Percentiles rank a stretch among this genome's conserved stretches.
These are phyloP conservation scores for Coremacera marginata DNA, from an alignment of 2,888 invertebrate genomes.

Conservation along the genomic window DNA sequence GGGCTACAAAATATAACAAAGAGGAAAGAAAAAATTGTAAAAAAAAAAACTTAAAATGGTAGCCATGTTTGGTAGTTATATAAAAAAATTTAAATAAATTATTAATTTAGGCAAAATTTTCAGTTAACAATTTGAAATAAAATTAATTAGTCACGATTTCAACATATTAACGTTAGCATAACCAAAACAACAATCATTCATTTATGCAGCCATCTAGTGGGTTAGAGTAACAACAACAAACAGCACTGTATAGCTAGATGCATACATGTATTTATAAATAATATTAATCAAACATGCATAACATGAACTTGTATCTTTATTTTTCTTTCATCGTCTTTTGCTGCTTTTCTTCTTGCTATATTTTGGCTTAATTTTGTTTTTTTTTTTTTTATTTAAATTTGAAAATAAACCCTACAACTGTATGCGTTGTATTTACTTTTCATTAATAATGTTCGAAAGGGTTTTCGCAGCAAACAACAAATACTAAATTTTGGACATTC, in stretches of 20 bases:
- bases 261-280: slow-evolving; percentile 7
- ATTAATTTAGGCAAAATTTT: too few species aligned
- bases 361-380: too few species aligned
- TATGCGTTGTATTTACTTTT: slow-evolving; percentile 2
- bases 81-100: too few species aligned
- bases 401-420: not conserved
- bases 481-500: slow-evolving; percentile 36
- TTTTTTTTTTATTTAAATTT: too few species aligned
- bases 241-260: not conserved
- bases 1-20: too few species aligned
- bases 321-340: slow-evolving; percentile 12
- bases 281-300: slow-evolving; percentile 30
- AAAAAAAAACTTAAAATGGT: too few species aligned
- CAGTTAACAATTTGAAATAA: not conserved
- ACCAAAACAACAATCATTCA: not conserved
- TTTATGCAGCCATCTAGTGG: too few species aligned
- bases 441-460: not conserved
- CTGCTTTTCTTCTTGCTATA: slow-evolving; percentile 2
- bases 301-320: slow-evolving; percentile 7
- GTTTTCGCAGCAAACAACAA: slow-evolving; percentile 34
- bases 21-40: too few species aligned
- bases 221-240: not conserved
- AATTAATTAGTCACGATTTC: slow-evolving; percentile 34
- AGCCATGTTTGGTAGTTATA: too few species aligned
- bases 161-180: not conserved